Percentiles rank a stretch among this genome's conserved stretches.
Evolutionary conservation across 2,797 vertebrate species (phyloP).

Genomic region (Mormyrus hasselquistii): DNA sequence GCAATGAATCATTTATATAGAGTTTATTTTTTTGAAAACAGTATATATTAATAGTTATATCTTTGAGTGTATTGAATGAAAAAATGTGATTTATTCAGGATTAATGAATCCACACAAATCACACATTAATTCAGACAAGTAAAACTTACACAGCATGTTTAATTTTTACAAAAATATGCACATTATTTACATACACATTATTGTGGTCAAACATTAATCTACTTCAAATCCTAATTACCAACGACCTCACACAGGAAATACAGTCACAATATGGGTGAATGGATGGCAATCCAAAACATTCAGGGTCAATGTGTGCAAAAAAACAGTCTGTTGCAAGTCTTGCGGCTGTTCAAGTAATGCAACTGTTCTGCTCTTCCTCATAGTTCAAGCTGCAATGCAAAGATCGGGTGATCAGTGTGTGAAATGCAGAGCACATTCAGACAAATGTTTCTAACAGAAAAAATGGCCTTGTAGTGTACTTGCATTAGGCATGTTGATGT

Average conservation of each 20-base stretch:
- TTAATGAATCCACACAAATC: neutral
- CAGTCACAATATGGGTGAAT: neutral
- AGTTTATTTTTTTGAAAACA: neutral
- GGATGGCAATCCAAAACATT: neutral
- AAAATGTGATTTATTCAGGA: neutral
- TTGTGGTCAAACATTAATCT: neutral
- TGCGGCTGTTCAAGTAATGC: constrained; percentile 11
- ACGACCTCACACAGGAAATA: neutral
- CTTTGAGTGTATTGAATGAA: neutral
- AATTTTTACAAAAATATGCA: constrained; percentile 17
- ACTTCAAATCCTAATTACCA: neutral
- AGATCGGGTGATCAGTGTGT: neutral
- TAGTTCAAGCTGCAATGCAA: neutral
- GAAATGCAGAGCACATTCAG: neutral
- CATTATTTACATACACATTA: constrained; percentile 11
- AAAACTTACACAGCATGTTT: neutral
- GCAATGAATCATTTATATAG: neutral
- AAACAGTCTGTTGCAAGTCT: neutral
- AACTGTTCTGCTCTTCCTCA: neutral
- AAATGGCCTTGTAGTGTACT: neutral
- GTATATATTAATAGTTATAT: neutral
- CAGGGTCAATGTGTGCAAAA: neutral
- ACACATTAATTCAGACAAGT: neutral
- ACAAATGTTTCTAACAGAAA: neutral
- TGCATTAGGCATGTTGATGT: neutral